Conservation (phyloP, 2,797 vertebrate genomes). For the Siniperca obscura region DNA sequence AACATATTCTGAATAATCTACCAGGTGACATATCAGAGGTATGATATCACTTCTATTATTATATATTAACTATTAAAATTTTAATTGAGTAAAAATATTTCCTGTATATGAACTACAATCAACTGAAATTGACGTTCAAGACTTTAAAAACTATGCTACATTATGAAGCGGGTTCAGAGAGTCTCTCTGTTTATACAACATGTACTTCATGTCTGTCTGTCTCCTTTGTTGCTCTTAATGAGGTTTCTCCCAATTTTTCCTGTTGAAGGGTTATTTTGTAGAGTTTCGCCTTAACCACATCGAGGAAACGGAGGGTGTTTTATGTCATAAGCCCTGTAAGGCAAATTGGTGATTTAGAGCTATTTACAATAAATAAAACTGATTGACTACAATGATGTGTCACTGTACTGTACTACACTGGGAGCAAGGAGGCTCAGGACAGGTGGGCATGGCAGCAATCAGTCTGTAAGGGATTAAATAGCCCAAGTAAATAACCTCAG, state of each 20-base stretch:
- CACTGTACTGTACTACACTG: neutral
- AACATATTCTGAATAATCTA: neutral
- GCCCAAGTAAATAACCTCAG: neutral
- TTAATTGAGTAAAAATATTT: neutral
- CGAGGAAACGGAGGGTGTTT: neutral
- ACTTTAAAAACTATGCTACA: neutral
- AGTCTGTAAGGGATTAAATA: neutral
- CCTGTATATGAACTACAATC: neutral
- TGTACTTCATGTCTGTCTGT: neutral
- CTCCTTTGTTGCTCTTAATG: constrained; percentile 4
- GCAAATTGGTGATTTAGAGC: constrained; percentile 12
- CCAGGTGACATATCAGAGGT: neutral
- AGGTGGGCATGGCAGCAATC: constrained; percentile 10
- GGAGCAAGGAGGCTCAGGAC: neutral
- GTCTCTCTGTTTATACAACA: constrained; percentile 5
- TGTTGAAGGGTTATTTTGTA: neutral
- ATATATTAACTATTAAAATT: neutral
- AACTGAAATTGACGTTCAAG: neutral
- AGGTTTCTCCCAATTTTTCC: neutral
- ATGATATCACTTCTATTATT: no score
- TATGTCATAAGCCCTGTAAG: neutral
- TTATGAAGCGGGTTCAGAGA: neutral
- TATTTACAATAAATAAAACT: constrained; percentile 25
- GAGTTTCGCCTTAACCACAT: neutral
- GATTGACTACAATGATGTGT: neutral